Evolutionary conservation across 2,888 invertebrate species (phyloP).

Genomic region (Ellobium chinense): DNA sequence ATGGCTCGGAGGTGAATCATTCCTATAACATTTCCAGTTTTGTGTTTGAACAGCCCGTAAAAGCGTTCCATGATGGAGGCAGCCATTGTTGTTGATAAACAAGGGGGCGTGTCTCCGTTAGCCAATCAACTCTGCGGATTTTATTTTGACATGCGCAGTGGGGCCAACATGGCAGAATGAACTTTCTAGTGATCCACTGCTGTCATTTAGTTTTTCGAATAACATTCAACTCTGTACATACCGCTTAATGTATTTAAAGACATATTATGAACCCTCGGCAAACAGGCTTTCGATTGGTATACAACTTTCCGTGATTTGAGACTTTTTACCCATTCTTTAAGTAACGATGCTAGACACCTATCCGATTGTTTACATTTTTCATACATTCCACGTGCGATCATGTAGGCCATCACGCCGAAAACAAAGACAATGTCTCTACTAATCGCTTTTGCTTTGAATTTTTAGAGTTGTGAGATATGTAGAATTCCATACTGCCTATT

Average conservation of each 20-base stretch:
- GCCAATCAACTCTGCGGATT: constrained; percentile 58
- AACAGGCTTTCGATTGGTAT: constrained; percentile 33
- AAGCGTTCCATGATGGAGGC: constrained; percentile 53
- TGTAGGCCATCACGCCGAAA: background rate
- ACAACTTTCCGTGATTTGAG: constrained; percentile 22
- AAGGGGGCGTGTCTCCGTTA: constrained; percentile 48
- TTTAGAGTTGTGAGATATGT: background rate
- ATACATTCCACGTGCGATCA: constrained; percentile 28
- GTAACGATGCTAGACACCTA: background rate
- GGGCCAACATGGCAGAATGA: constrained; percentile 18
- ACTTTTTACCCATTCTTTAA: background rate
- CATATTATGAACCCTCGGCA: background rate
- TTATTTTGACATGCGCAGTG: constrained; percentile 43
- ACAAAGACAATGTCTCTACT: background rate
- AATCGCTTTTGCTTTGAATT: background rate
- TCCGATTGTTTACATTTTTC: constrained; percentile 47
- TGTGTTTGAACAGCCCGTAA: constrained; percentile 56
- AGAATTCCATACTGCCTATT: background rate
- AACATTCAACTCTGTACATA: constrained; percentile 28
- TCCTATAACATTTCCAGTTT: constrained; percentile 81
- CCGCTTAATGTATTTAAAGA: constrained; percentile 35
- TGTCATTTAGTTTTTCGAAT: constrained; percentile 30
- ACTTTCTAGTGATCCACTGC: background rate
- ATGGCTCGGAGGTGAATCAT: constrained; percentile 87
- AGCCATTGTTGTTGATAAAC: constrained; percentile 45